These are phyloP conservation scores for Aleiodes alternator DNA, from an alignment of 2,888 invertebrate species.

Conservation along the genomic window DNA sequence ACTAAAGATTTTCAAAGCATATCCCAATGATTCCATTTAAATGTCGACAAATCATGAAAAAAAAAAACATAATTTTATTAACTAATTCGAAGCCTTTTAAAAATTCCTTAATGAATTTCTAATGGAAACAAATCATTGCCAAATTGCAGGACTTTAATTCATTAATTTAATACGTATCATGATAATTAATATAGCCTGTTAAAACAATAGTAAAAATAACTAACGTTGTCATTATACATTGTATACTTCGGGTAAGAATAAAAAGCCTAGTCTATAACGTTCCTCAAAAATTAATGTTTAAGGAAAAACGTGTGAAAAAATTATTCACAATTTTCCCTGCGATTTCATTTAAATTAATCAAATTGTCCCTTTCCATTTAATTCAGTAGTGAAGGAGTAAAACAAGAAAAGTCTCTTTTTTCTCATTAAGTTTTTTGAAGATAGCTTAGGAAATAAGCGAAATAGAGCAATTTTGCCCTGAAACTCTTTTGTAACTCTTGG, in stretches of 20 bases:
- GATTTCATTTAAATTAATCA: not conserved
- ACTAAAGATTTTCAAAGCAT: too few species aligned
- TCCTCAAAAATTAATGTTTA: too few species aligned
- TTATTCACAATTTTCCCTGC: not conserved
- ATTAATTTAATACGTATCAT: constrained; percentile 58
- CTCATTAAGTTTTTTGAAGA: too few species aligned
- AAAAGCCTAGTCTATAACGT: constrained; percentile 68
- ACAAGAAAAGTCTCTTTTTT: too few species aligned
- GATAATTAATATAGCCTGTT: constrained; percentile 46
- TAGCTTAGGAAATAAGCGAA: too few species aligned
- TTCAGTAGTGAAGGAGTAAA: too few species aligned
- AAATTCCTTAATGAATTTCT: not conserved
- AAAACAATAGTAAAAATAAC: constrained; percentile 62
- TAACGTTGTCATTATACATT: constrained; percentile 69
- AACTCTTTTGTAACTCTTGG: too few species aligned
- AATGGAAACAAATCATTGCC: constrained; percentile 50
- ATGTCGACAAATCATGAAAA: too few species aligned
- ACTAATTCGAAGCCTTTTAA: constrained; percentile 3
- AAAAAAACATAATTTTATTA: too few species aligned
- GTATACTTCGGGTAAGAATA: constrained; percentile 68
- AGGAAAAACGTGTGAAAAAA: not conserved
- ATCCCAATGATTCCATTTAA: too few species aligned
- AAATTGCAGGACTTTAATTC: constrained; percentile 51
- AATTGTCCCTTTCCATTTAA: too few species aligned
- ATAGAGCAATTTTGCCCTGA: too few species aligned